Evolutionary conservation across 2,888 invertebrate species (phyloP).

Genomic region (Drosophila niveifrons): DNA sequence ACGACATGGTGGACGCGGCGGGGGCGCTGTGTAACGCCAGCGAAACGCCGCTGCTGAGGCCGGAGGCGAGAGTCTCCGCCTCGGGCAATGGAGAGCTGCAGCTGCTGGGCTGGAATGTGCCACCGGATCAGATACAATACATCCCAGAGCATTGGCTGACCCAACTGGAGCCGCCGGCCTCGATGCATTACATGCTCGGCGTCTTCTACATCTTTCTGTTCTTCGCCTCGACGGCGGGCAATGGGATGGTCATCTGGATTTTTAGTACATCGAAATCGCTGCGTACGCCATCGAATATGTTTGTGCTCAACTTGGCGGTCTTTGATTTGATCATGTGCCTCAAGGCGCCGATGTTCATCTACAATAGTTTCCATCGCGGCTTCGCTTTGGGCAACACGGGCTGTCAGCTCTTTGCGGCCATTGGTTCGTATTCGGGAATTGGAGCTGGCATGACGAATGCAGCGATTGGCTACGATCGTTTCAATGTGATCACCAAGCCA

Average conservation of each 20-base stretch:
- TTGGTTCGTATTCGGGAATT: constrained; percentile 92
- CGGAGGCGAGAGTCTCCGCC: constrained; percentile 67
- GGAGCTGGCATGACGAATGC: constrained; percentile 93
- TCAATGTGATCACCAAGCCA: constrained; percentile 91
- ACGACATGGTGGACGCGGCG: constrained; percentile 40
- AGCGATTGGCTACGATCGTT: constrained; percentile 93
- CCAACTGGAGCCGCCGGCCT: constrained; percentile 91
- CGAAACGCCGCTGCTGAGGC: constrained; percentile 64
- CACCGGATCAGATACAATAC: constrained; percentile 90
- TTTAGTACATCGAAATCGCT: constrained; percentile 82
- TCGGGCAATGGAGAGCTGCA: constrained; percentile 80
- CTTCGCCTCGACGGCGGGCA: constrained; percentile 90
- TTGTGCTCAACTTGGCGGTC: constrained; percentile 92
- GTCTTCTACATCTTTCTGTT: constrained; percentile 91
- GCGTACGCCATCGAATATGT: constrained; percentile 90
- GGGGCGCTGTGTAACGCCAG: constrained; percentile 73
- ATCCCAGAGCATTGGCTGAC: constrained; percentile 93
- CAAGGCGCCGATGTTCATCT: constrained; percentile 94
- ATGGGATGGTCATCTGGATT: constrained; percentile 93
- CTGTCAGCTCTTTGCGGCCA: constrained; percentile 91
- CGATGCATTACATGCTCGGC: constrained; percentile 92
- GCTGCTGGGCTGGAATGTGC: constrained; percentile 91
- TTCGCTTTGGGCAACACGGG: constrained; percentile 90
- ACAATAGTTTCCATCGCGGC: constrained; percentile 92
- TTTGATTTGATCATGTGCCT: constrained; percentile 95